Evolutionary conservation across 2,888 invertebrate species (phyloP).

Genomic region (Stenotaenia linearis): DNA sequence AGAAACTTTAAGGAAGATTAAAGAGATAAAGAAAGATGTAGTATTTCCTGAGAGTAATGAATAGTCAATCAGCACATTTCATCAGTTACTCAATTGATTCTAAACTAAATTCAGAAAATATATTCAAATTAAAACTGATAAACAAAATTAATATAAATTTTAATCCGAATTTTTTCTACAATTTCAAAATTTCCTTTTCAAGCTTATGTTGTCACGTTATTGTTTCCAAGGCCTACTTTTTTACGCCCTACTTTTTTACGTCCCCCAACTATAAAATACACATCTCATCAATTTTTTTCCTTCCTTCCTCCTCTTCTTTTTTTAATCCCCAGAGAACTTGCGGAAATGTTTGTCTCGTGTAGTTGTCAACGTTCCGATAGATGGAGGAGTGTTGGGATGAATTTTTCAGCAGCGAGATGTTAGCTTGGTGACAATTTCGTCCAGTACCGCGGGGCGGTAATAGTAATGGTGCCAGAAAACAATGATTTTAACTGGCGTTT

Average conservation of each 20-base stretch:
- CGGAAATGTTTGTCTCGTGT: slow-evolving; percentile 26
- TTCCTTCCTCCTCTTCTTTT: not conserved
- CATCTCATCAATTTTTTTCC: not conserved
- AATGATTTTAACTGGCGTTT: slow-evolving; percentile 5
- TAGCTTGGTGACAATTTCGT: not conserved
- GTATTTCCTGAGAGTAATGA: not conserved
- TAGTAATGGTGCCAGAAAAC: not conserved
- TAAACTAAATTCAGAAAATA: too few species aligned
- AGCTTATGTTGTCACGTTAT: too few species aligned
- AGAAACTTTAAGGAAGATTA: too few species aligned
- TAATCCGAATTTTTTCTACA: too few species aligned
- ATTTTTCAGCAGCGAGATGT: not conserved
- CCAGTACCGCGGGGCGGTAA: not conserved
- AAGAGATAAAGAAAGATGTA: not conserved
- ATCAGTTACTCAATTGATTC: not conserved
- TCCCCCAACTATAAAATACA: not conserved
- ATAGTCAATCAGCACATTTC: not conserved
- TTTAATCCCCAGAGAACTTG: not conserved
- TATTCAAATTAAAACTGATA: too few species aligned
- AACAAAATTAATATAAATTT: too few species aligned
- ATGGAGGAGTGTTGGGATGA: slow-evolving; percentile 22
- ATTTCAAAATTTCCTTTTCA: too few species aligned
- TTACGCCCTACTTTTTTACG: not conserved
- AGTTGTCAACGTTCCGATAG: slow-evolving; percentile 19
- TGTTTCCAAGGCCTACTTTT: too few species aligned